phyloP scores from a whole-genome alignment of 2,888 invertebrate genomes.

The Cecidostiba fungosa region DNA sequence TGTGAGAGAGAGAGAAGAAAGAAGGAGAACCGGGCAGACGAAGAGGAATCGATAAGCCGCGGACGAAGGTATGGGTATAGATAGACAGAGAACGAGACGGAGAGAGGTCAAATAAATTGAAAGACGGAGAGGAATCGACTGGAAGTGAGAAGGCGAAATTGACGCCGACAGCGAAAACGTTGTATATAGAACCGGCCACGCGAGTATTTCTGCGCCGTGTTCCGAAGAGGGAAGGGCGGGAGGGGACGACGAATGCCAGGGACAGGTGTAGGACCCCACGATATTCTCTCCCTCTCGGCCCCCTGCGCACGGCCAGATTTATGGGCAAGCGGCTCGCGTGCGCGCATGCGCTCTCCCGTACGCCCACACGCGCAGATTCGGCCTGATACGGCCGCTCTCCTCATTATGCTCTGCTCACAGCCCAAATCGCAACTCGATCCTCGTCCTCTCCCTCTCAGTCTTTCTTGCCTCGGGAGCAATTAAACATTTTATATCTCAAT shows the following conservation, averaged over 20 bases:
- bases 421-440: slow-evolving; percentile 25
- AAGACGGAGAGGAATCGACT: slow-evolving; percentile 12
- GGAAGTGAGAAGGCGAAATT: slow-evolving; percentile 57
- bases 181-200: slow-evolving; percentile 57
- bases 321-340: slow-evolving; percentile 52
- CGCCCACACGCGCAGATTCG: slow-evolving; percentile 56
- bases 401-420: slow-evolving; percentile 41
- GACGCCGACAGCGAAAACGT: slow-evolving; percentile 58
- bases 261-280: slow-evolving; percentile 56
- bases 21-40: slow-evolving; percentile 19
- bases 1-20: neutral
- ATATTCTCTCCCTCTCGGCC: slow-evolving; percentile 3
- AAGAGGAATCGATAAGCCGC: slow-evolving; percentile 47
- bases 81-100: slow-evolving; percentile 62
- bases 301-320: slow-evolving; percentile 42
- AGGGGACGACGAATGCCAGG: slow-evolving; percentile 64
- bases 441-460: neutral
- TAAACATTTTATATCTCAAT: slow-evolving; percentile 61
- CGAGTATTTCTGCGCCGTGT: slow-evolving; percentile 58
- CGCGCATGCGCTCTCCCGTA: slow-evolving; percentile 40
- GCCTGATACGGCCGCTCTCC: slow-evolving; percentile 27
- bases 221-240: slow-evolving; percentile 19
- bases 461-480: slow-evolving; percentile 34
- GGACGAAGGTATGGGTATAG: neutral
- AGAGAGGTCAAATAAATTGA: slow-evolving; percentile 56